Conservation (phyloP, 2,888 invertebrate genomes). For the Rhopalosiphum nymphaeae region DNA sequence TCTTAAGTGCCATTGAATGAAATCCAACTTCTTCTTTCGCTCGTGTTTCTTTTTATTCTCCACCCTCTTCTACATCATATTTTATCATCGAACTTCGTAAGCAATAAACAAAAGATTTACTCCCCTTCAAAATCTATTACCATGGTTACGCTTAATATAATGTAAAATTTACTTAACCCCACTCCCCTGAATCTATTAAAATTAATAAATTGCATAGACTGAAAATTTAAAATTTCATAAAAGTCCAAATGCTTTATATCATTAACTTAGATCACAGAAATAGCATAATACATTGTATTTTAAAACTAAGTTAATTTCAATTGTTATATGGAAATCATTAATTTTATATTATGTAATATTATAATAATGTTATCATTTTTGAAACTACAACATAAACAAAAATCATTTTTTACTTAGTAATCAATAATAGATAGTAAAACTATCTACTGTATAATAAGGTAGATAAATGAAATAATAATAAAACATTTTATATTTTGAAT, state of each 20-base stretch:
- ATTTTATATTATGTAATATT: neutral
- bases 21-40: neutral
- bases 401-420: neutral
- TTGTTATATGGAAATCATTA: neutral
- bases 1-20: neutral
- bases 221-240: neutral
- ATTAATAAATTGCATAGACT: slow-evolving; percentile 1
- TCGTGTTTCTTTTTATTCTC: neutral
- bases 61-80: neutral
- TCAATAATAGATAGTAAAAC: neutral
- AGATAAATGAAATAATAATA: neutral
- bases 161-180: neutral
- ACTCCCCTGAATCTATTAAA: neutral
- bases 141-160: neutral
- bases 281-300: neutral
- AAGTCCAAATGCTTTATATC: neutral
- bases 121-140: neutral
- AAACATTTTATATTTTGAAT: neutral
- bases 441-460: neutral
- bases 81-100: neutral
- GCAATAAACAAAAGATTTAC: slow-evolving; percentile 7
- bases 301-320: neutral
- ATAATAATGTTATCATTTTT: neutral
- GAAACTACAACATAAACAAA: neutral
- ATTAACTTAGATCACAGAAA: neutral